These are phyloP conservation scores for Clistopyga incitator DNA, from an alignment of 2,888 invertebrate genomes.

Conservation along the genomic window DNA sequence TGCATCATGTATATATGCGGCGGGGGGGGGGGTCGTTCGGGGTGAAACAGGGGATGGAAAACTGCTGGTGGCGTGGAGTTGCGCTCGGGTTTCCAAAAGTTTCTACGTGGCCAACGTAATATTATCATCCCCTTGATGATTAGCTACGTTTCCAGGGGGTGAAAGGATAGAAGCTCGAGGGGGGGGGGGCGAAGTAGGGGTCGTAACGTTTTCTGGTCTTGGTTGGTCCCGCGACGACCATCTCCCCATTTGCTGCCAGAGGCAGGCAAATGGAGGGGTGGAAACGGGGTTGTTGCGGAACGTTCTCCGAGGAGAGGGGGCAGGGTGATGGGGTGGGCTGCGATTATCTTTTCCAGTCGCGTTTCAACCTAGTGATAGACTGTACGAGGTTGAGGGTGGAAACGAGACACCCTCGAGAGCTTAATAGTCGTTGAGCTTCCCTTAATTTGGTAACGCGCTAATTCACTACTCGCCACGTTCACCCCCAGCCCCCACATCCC, in stretches of 20 bases:
- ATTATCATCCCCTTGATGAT: conserved; percentile 46
- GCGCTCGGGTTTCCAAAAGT: conserved; percentile 51
- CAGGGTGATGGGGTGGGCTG: conserved; percentile 1
- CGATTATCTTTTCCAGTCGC: conserved; percentile 42
- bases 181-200: not conserved
- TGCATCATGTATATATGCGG: conserved; percentile 13
- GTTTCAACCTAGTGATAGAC: conserved; percentile 26
- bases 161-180: not conserved
- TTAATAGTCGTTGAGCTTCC: conserved; percentile 51
- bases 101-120: conserved; percentile 45
- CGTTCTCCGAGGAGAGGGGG: not conserved
- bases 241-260: not conserved
- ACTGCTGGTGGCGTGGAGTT: conserved; percentile 11
- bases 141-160: conserved; percentile 24
- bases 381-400: not conserved
- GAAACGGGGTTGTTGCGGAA: not conserved
- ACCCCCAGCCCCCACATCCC: not conserved
- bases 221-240: not conserved
- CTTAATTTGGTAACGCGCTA: conserved; percentile 53
- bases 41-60: conserved; percentile 21
- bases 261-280: not conserved
- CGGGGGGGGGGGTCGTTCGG: not conserved
- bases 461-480: conserved; percentile 44
- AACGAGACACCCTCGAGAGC: conserved; percentile 28
- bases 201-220: conserved; percentile 25